Evolutionary conservation across 2,797 vertebrate genomes (phyloP).

Genomic region (Otolemur crassicaudatus): DNA sequence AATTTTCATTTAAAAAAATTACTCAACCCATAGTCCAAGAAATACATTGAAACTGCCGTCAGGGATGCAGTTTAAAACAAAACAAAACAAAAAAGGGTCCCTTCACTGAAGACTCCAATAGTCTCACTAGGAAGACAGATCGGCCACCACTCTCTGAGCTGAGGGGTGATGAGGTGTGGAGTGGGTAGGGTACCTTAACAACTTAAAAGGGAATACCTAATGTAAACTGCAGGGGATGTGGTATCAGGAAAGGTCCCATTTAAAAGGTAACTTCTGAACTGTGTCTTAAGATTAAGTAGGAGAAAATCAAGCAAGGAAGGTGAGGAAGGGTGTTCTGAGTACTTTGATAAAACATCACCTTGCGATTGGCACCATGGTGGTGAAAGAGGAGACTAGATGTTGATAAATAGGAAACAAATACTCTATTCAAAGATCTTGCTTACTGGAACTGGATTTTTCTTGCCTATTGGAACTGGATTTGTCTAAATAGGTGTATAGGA

Average conservation of each 20-base stretch:
- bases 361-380: not conserved
- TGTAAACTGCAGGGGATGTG: not conserved
- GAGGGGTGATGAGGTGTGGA: not conserved
- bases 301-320: not conserved
- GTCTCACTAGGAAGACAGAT: not conserved
- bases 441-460: not conserved
- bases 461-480: not conserved
- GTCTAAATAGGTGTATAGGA: not conserved
- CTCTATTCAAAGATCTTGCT: not conserved
- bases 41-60: not conserved
- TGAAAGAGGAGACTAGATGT: not conserved
- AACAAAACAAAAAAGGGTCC: not conserved
- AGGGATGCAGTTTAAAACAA: not conserved
- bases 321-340: not conserved
- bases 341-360: not conserved
- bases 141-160: not conserved
- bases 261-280: not conserved
- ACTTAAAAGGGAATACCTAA: not conserved
- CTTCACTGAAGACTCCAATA: not conserved
- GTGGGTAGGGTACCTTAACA: fast-evolving
- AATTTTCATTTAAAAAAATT: not conserved
- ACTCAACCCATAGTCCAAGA: not conserved
- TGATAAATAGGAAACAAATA: not conserved
- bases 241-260: not conserved
- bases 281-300: not conserved